These are phyloP conservation scores for Nipponacmea schrenckii DNA, from an alignment of 2,888 invertebrate genomes.

Conservation along the genomic window DNA sequence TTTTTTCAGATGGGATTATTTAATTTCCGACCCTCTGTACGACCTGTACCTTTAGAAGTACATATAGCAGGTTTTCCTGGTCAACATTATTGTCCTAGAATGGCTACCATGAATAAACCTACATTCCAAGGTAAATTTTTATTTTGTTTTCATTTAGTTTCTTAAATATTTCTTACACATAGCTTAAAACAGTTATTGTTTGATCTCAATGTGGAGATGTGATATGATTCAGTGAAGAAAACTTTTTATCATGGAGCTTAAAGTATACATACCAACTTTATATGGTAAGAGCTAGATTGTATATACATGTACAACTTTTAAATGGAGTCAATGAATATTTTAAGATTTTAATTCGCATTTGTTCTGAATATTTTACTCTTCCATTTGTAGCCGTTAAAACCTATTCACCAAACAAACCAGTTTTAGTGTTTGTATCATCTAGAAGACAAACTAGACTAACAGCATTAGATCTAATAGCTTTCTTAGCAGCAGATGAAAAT, in stretches of 20 bases:
- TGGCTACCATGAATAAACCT: constrained; percentile 99
- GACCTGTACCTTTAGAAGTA: constrained; percentile 95
- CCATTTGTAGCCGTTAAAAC: constrained; percentile 79
- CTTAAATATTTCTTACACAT: neutral
- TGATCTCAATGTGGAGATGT: neutral
- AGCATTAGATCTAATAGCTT: constrained; percentile 85
- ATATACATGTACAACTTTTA: no score
- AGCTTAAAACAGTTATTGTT: neutral
- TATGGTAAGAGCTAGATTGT: no score
- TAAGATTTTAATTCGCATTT: no score
- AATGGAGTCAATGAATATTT: no score
- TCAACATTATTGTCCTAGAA: constrained; percentile 98
- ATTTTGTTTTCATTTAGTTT: neutral
- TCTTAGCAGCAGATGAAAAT: constrained; percentile 87
- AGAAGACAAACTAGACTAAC: constrained; percentile 95
- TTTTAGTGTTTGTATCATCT: constrained; percentile 90
- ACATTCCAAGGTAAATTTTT: constrained; percentile 82
- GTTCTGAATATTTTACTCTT: neutral
- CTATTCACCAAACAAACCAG: constrained; percentile 90
- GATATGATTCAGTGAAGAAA: no score
- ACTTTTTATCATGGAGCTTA: no score
- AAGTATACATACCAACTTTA: no score
- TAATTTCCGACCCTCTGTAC: constrained; percentile 97
- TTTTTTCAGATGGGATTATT: constrained; percentile 82
- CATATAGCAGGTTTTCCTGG: constrained; percentile 96